These are phyloP conservation scores for Drosophila putrida DNA, from an alignment of 2,888 invertebrate species.

Conservation along the genomic window DNA sequence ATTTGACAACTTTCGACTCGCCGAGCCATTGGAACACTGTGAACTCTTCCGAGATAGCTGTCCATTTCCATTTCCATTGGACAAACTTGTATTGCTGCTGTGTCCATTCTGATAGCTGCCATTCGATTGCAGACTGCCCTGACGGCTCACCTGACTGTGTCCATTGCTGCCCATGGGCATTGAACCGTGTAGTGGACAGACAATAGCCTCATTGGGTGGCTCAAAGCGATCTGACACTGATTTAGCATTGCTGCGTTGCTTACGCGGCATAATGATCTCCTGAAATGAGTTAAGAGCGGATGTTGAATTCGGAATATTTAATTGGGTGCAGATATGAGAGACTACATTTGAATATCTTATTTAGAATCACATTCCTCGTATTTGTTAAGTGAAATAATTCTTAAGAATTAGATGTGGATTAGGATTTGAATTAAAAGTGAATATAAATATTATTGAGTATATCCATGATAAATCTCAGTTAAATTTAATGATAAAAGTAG, in stretches of 20 bases:
- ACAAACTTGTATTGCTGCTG: slow-evolving; percentile 58
- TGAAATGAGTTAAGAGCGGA: slow-evolving; percentile 81
- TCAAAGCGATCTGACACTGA: slow-evolving; percentile 84
- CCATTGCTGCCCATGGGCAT: slow-evolving; percentile 56
- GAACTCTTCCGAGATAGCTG: slow-evolving; percentile 81
- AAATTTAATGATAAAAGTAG: no score
- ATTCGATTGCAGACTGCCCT: slow-evolving; percentile 68
- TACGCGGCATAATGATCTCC: slow-evolving; percentile 92
- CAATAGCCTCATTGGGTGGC: slow-evolving; percentile 82
- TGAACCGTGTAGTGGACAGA: slow-evolving; percentile 81
- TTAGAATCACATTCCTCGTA: no score
- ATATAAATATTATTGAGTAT: no score
- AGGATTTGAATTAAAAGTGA: no score
- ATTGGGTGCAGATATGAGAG: no score
- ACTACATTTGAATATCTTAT: no score
- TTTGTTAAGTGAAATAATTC: no score
- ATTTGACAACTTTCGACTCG: slow-evolving; percentile 66
- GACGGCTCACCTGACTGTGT: slow-evolving; percentile 71
- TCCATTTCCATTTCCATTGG: slow-evolving; percentile 72
- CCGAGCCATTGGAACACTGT: slow-evolving; percentile 74
- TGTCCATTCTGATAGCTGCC: slow-evolving; percentile 74
- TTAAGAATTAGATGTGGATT: no score
- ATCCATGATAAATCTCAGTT: no score
- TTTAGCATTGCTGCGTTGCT: slow-evolving; percentile 91
- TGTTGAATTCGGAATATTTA: no score